phyloP scores from a whole-genome alignment of 2,888 invertebrate genomes.

The Erebia palarica region DNA sequence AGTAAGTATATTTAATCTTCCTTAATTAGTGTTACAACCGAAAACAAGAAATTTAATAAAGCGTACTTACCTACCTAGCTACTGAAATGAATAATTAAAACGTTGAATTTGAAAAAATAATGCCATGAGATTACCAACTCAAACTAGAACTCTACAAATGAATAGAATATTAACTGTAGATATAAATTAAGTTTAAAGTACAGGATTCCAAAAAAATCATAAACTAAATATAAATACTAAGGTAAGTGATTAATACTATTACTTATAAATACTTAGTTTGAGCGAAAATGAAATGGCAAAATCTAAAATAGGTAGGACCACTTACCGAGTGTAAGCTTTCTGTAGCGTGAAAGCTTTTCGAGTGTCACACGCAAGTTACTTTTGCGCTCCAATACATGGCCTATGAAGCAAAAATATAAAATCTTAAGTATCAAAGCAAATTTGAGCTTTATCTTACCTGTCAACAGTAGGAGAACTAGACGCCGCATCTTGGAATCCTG shows the following conservation, averaged over 20 bases:
- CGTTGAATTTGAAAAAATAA: background rate
- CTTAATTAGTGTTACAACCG: conserved; percentile 5
- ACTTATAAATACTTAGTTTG: background rate
- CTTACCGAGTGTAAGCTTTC: background rate
- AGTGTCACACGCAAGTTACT: conserved; percentile 5
- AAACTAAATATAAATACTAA: background rate
- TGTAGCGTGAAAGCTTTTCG: conserved; percentile 9
- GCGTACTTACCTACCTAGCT: background rate
- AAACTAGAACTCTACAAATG: background rate
- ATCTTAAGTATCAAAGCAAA: background rate
- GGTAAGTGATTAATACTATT: no score
- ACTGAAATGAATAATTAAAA: background rate
- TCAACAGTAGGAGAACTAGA: conserved; percentile 58
- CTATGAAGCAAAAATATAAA: background rate
- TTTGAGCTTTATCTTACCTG: conserved; percentile 60
- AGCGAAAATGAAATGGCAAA: background rate
- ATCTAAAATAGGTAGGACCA: background rate
- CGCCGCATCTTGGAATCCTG: conserved; percentile 68
- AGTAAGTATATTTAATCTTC: conserved; percentile 15
- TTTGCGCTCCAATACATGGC: background rate
- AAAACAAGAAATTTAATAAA: background rate
- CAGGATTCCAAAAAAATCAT: background rate
- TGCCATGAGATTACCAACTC: background rate
- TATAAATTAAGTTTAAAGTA: background rate
- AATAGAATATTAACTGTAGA: background rate